Percentiles rank a stretch among this genome's conserved stretches.
phyloP scores from a whole-genome alignment of 2,797 vertebrate genomes.

The Lerista edwardsae region DNA sequence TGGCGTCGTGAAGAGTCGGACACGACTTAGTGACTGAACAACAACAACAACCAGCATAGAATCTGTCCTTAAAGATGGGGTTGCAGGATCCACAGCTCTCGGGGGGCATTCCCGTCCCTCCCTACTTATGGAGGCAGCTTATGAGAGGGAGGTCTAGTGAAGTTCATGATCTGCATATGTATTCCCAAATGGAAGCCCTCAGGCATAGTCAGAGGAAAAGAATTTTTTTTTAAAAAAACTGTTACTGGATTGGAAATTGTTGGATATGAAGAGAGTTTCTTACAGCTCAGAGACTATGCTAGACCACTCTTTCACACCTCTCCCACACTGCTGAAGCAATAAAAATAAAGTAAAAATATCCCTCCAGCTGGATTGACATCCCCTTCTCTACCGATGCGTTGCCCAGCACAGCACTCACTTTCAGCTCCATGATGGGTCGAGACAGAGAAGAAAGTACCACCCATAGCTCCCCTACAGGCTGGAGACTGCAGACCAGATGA shows the following conservation, averaged over 20 bases:
- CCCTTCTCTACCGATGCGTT: too few relatives aligned
- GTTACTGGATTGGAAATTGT: neutral
- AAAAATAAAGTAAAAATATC: neutral
- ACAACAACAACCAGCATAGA: too few relatives aligned
- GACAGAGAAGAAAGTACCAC: too few relatives aligned
- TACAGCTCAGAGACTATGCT: neutral
- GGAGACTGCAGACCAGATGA: too few relatives aligned
- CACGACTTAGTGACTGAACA: too few relatives aligned
- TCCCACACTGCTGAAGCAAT: neutral
- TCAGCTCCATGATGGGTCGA: too few relatives aligned
- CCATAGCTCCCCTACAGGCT: too few relatives aligned
- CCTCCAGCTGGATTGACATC: neutral
- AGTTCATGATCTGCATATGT: neutral
- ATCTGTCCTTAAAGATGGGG: neutral
- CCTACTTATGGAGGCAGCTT: neutral
- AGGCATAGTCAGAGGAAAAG: neutral
- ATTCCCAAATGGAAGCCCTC: neutral
- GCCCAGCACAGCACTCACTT: neutral
- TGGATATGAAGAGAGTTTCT: neutral
- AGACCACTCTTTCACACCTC: neutral
- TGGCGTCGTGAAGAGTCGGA: too few relatives aligned
- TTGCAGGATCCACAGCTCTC: neutral
- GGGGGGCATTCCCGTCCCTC: too few relatives aligned
- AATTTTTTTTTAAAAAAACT: neutral
- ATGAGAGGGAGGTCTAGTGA: neutral